Base-by-base conservation (phyloP, 2,888 invertebrate species). In the Amphipoea oculea region DNA sequence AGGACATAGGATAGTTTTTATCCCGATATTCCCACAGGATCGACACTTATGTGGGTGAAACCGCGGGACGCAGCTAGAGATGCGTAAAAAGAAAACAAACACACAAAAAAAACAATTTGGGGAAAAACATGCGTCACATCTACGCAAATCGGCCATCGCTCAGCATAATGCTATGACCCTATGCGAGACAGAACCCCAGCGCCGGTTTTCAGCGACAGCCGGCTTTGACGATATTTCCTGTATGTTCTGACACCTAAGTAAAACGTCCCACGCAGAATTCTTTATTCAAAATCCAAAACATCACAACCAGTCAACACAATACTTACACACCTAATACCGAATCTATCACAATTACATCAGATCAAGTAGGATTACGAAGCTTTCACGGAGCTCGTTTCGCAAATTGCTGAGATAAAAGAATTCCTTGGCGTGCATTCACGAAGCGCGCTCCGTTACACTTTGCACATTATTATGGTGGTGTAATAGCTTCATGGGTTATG, bases 401-500 rank as follows among this genome's bases (percentile, higher is more conserved):
- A 92, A 93, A 92, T 92, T 92, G 92, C 89, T 89, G 88, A 86
- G 88, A 90, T 91, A 92, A 92, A 91, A 92, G 89, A 89, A 89
- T 89, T 89, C 89, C 86, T 89, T 88, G 82, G 89, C 88, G 90
- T 89, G 90, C 91, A 89, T 92, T 91, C 88, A 90, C 89, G 86
- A 85, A 91, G 91, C 90, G 89, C 79, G 89, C 89, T 88, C 67
- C 65, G 82, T 81, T 88, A 83, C 79, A 89, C 81, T 90, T 91
- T 89, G 88, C 91, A 89, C 87, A 84, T 87, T 86, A 84, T 88
- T 86, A 87, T 85, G 83, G 83, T 73, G 80, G 72, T 86, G 85
- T 88, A 88, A 87, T 88, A 65, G 85, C 71, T 89, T 88, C 86
- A 87, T 84, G 81, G 82, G 82, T 87, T 86, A 82, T 84, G 81